Conservation (phyloP, 1,140 invertebrate genomes). For the Hyphantria cunea region DNA sequence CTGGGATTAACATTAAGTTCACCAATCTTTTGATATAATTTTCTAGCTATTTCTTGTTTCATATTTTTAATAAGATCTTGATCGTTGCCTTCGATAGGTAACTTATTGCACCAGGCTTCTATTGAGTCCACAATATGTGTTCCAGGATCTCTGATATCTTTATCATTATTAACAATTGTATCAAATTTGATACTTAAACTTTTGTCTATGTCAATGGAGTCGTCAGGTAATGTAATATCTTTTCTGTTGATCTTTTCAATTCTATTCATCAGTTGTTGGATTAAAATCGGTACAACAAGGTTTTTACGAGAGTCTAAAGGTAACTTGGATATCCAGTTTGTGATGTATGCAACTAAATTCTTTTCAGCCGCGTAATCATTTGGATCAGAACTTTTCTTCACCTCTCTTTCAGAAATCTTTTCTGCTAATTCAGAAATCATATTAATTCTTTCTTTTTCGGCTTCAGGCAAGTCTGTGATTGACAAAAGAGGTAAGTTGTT, state of each 20-base stretch:
- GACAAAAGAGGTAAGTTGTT: slow-evolving; percentile 47
- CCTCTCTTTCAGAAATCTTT: slow-evolving; percentile 36
- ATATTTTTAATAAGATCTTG: slow-evolving; percentile 12
- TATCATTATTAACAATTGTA: neutral
- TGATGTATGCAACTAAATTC: slow-evolving; percentile 37
- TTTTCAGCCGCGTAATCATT: slow-evolving; percentile 16
- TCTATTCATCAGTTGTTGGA: slow-evolving; percentile 46
- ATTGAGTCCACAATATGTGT: slow-evolving; percentile 44
- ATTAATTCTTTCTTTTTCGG: slow-evolving; percentile 25
- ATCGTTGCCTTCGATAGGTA: slow-evolving; percentile 39
- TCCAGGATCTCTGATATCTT: slow-evolving; percentile 19
- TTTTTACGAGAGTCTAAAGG: slow-evolving; percentile 41
- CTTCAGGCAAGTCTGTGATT: slow-evolving; percentile 19
- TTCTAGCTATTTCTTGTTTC: slow-evolving; percentile 44
- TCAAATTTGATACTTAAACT: neutral
- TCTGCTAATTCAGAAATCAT: slow-evolving; percentile 47
- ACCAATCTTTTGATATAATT: slow-evolving; percentile 46
- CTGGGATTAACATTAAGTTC: slow-evolving; percentile 47
- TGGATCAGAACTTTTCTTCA: slow-evolving; percentile 20
- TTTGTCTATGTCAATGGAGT: neutral
- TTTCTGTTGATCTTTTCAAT: slow-evolving; percentile 33
- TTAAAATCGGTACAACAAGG: slow-evolving; percentile 36
- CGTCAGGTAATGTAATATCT: neutral
- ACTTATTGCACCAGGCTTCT: slow-evolving; percentile 41
- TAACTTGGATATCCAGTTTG: slow-evolving; percentile 42